Percentiles rank a stretch among this genome's conserved stretches.
Conservation (phyloP, 1,140 invertebrate species). For the Dufourea novaeangliae region DNA sequence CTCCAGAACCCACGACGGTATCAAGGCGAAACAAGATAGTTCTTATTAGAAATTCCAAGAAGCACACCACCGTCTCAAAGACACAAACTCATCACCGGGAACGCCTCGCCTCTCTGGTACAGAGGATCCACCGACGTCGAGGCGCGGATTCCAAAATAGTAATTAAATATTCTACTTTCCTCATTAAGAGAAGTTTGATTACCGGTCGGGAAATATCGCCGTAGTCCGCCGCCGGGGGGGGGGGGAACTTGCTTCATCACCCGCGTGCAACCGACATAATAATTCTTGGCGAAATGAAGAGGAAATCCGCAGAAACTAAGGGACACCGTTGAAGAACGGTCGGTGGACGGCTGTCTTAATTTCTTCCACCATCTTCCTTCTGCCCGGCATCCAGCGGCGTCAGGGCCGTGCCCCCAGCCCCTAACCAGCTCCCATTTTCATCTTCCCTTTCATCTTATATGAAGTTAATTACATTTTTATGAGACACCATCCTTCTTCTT, state of each 20-base stretch:
- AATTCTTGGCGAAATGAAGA: constrained; percentile 59
- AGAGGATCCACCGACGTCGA: not conserved
- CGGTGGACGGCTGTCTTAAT: constrained; percentile 57
- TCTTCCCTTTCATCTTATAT: constrained; percentile 65
- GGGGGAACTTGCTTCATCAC: constrained; percentile 54
- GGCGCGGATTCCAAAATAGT: constrained; percentile 6
- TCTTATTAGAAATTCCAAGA: not conserved
- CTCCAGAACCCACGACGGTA: too few relatives aligned
- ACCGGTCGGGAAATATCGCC: too few relatives aligned
- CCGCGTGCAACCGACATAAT: constrained; percentile 60
- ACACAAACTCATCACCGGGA: not conserved
- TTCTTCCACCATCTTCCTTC: constrained; percentile 65
- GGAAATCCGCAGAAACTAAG: constrained; percentile 51
- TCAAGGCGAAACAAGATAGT: not conserved
- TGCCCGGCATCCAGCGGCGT: constrained; percentile 15
- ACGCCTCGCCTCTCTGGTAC: not conserved
- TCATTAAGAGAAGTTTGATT: constrained; percentile 62
- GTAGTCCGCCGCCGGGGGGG: not conserved
- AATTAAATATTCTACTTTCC: constrained; percentile 50
- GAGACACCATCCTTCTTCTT: constrained; percentile 61
- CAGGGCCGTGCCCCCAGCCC: constrained; percentile 32
- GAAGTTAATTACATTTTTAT: constrained; percentile 72
- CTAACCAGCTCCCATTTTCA: constrained; percentile 7
- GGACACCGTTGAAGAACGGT: constrained; percentile 53
- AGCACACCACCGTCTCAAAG: constrained; percentile 1